Percentiles rank a stretch among this genome's conserved stretches.
phyloP scores from a whole-genome alignment of 2,888 invertebrate species.

The Beris chalybata region DNA sequence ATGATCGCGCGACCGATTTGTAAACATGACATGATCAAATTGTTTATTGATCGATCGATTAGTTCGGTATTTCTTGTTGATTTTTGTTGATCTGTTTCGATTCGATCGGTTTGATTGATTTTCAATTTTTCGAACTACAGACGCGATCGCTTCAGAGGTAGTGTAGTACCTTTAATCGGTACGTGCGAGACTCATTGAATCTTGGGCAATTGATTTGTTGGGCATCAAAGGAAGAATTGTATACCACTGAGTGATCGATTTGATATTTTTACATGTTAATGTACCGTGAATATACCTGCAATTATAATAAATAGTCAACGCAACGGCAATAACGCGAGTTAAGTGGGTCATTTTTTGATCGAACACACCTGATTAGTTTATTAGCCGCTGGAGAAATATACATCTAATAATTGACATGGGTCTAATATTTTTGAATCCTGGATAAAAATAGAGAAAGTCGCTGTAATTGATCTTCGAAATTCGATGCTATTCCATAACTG shows the following conservation, averaged over 20 bases:
- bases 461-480: too few relatives aligned
- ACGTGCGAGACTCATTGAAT: slow-evolving; percentile 1
- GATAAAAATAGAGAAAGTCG: too few relatives aligned
- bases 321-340: slow-evolving; percentile 16
- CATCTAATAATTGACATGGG: slow-evolving; percentile 13
- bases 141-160: slow-evolving; percentile 1
- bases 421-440: slow-evolving; percentile 8
- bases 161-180: background rate
- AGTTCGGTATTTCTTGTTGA: slow-evolving; percentile 39
- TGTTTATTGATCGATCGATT: slow-evolving; percentile 39
- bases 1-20: slow-evolving; percentile 34
- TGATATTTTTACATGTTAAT: slow-evolving; percentile 7
- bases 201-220: slow-evolving; percentile 27
- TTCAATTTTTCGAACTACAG: slow-evolving; percentile 23
- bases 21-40: slow-evolving; percentile 34
- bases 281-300: background rate
- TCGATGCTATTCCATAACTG: too few relatives aligned
- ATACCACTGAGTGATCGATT: slow-evolving; percentile 16
- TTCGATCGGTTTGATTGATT: slow-evolving; percentile 27
- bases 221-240: slow-evolving; percentile 18
- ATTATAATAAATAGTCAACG: background rate
- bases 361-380: slow-evolving; percentile 20
- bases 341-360: slow-evolving; percentile 21
- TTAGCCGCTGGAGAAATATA: background rate
- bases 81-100: slow-evolving; percentile 32